Evolutionary conservation across 2,113 vertebrate species (phyloP).

Genomic region (Amblyopsis rosae): DNA sequence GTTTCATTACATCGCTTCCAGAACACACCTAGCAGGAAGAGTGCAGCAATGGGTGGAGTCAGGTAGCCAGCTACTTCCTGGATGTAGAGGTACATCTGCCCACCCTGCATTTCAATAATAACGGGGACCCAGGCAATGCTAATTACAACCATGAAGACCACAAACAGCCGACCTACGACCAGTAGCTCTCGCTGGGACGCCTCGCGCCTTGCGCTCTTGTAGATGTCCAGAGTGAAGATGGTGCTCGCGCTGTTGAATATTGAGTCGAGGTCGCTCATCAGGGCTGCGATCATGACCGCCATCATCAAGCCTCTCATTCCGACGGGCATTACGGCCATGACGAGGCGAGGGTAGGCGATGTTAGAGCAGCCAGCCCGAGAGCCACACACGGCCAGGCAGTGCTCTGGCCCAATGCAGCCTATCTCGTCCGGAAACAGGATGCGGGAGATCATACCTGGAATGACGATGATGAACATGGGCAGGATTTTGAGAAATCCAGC

Average conservation of each 20-base stretch:
- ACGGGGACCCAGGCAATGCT: slow-evolving; percentile 98
- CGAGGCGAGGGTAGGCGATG: slow-evolving; percentile 94
- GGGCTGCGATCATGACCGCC: slow-evolving; percentile 98
- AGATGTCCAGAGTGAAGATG: slow-evolving; percentile 97
- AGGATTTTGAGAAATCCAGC: slow-evolving; percentile 94
- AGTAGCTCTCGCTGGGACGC: slow-evolving; percentile 90
- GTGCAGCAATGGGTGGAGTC: slow-evolving; percentile 92
- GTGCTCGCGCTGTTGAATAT: slow-evolving; percentile 99
- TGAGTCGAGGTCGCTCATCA: slow-evolving; percentile 98
- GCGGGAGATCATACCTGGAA: slow-evolving; percentile 97
- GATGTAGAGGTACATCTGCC: slow-evolving; percentile 98
- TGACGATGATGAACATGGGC: slow-evolving; percentile 97
- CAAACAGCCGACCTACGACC: slow-evolving; percentile 90
- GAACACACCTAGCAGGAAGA: slow-evolving; percentile 94
- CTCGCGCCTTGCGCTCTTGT: slow-evolving; percentile 83
- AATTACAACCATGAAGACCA: slow-evolving; percentile 92
- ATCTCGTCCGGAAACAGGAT: slow-evolving; percentile 91
- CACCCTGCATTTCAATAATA: slow-evolving; percentile 98
- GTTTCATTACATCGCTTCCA: slow-evolving; percentile 95
- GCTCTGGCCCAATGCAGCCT: slow-evolving; percentile 94
- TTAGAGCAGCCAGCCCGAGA: slow-evolving; percentile 96
- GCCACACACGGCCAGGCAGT: slow-evolving; percentile 95
- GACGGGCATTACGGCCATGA: slow-evolving; percentile 93
- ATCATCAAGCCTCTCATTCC: slow-evolving; percentile 97
- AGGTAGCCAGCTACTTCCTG: slow-evolving; percentile 97